Evolutionary conservation across 2,113 vertebrate species (phyloP).

Genomic region (Sorex araneus): DNA sequence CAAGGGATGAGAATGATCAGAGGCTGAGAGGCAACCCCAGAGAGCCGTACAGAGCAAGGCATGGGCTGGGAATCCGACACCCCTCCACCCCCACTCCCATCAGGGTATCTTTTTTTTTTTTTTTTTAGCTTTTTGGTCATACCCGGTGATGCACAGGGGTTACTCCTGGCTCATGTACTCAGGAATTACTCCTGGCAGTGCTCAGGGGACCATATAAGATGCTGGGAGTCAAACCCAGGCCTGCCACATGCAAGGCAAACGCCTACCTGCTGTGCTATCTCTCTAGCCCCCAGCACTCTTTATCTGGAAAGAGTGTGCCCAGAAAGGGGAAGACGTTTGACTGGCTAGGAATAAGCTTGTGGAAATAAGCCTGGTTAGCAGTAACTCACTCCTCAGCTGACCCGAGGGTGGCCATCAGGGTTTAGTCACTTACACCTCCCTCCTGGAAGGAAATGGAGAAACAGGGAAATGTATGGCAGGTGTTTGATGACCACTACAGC

Average conservation of each 20-base stretch:
- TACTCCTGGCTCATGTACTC: too few species aligned
- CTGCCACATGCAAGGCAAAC: too few species aligned
- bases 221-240: too few species aligned
- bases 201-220: too few species aligned
- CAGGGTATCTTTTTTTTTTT: too few species aligned
- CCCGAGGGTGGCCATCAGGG: neutral
- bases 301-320: neutral
- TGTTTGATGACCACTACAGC: neutral
- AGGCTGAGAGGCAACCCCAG: neutral
- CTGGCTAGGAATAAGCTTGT: neutral
- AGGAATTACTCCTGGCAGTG: too few species aligned
- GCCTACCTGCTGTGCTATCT: too few species aligned
- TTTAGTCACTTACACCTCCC: conserved; percentile 57
- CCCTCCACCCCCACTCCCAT: too few species aligned
- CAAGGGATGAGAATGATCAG: neutral
- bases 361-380: conserved; percentile 35
- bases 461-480: neutral
- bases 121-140: too few species aligned
- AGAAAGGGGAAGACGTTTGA: neutral
- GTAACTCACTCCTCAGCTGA: neutral
- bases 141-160: too few species aligned
- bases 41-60: too few species aligned
- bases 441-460: neutral
- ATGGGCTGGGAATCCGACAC: too few species aligned
- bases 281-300: neutral